Evolutionary conservation across 2,797 vertebrate species (phyloP).

Genomic region (Uromys caudimaculatus): DNA sequence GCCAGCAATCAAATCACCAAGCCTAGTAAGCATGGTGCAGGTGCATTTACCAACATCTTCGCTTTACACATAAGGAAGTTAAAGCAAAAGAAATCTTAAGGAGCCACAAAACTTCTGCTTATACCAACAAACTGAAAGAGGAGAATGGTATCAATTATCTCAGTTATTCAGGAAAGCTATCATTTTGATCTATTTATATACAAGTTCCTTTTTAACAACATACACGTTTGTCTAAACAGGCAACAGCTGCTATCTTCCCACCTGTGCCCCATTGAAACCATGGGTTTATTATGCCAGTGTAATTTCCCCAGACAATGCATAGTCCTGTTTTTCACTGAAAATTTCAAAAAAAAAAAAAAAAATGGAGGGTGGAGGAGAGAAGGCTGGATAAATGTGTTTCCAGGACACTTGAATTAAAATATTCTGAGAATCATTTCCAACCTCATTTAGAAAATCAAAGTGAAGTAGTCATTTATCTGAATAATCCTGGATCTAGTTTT

Average conservation of each 20-base stretch:
- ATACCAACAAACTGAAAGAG: slow-evolving; percentile 45
- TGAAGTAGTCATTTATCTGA: slow-evolving; percentile 53
- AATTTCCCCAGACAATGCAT: slow-evolving; percentile 71
- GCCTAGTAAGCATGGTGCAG: not conserved
- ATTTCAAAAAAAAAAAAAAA: slow-evolving; percentile 50
- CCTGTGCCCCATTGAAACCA: slow-evolving; percentile 68
- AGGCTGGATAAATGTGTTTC: slow-evolving; percentile 59
- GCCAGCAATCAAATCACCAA: not conserved
- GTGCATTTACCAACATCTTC: not conserved
- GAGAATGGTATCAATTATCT: slow-evolving; percentile 55
- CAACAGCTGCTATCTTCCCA: slow-evolving; percentile 72
- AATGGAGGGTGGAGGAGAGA: slow-evolving; percentile 34
- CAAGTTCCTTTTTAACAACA: slow-evolving; percentile 47
- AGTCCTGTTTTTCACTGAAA: slow-evolving; percentile 55
- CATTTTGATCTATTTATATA: slow-evolving; percentile 71
- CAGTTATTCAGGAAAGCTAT: slow-evolving; percentile 60
- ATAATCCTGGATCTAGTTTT: slow-evolving; percentile 15
- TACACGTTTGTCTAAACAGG: slow-evolving; percentile 48
- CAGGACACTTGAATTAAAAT: slow-evolving; percentile 63
- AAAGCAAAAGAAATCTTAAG: slow-evolving; percentile 52
- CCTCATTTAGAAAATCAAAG: slow-evolving; percentile 66
- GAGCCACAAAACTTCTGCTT: slow-evolving; percentile 22
- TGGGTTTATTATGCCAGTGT: slow-evolving; percentile 47
- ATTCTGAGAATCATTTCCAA: slow-evolving; percentile 56
- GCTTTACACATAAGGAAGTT: not conserved